These are phyloP conservation scores for Acronicta psi DNA, from an alignment of 2,888 invertebrate genomes.

Conservation along the genomic window DNA sequence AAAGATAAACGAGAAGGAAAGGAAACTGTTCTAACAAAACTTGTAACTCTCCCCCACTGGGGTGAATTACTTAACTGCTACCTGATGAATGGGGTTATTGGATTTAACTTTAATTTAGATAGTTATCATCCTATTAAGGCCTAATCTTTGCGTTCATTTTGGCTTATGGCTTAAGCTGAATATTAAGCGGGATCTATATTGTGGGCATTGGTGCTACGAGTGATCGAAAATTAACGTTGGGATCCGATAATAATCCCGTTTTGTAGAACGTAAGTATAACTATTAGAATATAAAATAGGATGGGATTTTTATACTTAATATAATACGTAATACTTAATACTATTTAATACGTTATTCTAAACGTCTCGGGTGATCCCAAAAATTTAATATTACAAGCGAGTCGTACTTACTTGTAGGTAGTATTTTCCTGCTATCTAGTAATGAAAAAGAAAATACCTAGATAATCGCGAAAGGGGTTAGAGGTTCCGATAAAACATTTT, in stretches of 20 bases:
- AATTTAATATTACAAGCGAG: no score
- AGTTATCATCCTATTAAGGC: constrained; percentile 55
- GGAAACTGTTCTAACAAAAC: constrained; percentile 81
- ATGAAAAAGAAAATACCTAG: no score
- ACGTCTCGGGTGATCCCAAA: no score
- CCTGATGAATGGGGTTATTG: constrained; percentile 65
- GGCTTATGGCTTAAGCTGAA: constrained; percentile 42
- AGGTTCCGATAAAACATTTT: no score
- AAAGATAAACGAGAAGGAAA: constrained; percentile 86
- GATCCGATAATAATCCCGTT: constrained; percentile 8
- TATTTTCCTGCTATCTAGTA: no score
- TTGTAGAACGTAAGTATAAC: constrained; percentile 19
- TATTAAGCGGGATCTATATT: constrained; percentile 36
- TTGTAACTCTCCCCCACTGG: constrained; percentile 71
- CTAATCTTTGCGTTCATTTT: constrained; percentile 49
- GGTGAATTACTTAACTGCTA: constrained; percentile 70
- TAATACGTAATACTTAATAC: no score
- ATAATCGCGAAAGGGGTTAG: no score
- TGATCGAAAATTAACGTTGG: constrained; percentile 31
- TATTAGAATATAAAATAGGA: no score
- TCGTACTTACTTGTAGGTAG: no score
- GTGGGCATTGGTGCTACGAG: constrained; percentile 13
- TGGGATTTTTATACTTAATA: no score
- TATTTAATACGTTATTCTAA: no score
- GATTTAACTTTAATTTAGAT: constrained; percentile 65